Conservation (phyloP, 2,888 invertebrate species). For the Mesochorus sp. region DNA sequence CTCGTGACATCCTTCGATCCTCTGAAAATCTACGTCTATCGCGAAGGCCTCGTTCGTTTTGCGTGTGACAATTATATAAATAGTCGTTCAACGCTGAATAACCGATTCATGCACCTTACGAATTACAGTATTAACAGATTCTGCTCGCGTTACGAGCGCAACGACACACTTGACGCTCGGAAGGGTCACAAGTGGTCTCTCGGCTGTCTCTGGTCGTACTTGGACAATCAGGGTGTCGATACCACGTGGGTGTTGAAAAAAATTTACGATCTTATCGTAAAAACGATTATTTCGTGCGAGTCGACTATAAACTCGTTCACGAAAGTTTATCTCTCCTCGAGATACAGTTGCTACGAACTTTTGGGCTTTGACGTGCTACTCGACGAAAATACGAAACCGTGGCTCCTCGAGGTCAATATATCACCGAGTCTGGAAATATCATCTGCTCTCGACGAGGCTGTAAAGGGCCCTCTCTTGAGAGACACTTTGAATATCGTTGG, state of each 20-base stretch:
- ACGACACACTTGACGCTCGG: constrained; percentile 94
- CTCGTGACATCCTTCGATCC: constrained; percentile 97
- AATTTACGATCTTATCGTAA: constrained; percentile 94
- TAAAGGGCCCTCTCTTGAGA: constrained; percentile 95
- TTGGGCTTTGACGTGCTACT: constrained; percentile 97
- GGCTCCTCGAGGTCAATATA: constrained; percentile 97
- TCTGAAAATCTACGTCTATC: constrained; percentile 94
- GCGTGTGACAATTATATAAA: constrained; percentile 95
- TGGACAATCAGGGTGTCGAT: constrained; percentile 89
- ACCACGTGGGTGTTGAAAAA: constrained; percentile 91
- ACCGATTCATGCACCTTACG: constrained; percentile 95
- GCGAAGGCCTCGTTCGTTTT: constrained; percentile 97
- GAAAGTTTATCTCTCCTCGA: constrained; percentile 88
- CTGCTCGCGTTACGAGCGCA: constrained; percentile 92
- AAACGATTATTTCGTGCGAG: constrained; percentile 95
- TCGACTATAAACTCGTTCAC: constrained; percentile 89
- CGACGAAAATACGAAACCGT: constrained; percentile 95
- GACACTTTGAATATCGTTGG: constrained; percentile 96
- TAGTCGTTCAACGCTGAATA: constrained; percentile 89
- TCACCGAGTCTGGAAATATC: constrained; percentile 95
- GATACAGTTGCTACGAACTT: constrained; percentile 96
- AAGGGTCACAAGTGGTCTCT: constrained; percentile 98
- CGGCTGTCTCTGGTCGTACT: constrained; percentile 90
- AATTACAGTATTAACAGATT: constrained; percentile 96
- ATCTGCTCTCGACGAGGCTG: constrained; percentile 93